Evolutionary conservation across 2,797 vertebrate species (phyloP).

Genomic region (Aldrovandia affinis): DNA sequence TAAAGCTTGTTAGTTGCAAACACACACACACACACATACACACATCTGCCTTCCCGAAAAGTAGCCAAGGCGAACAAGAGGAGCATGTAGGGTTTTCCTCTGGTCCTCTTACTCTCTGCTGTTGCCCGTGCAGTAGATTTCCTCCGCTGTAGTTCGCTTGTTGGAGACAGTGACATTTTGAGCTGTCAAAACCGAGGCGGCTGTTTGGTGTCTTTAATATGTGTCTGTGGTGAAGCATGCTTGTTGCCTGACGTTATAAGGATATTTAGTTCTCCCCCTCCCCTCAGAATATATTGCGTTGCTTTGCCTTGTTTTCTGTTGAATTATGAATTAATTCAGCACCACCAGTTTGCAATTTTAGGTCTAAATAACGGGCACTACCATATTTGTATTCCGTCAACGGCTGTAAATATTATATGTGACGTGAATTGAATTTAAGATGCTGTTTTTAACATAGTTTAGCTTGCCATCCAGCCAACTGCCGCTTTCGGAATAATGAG

Average conservation of each 20-base stretch:
- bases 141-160: slow-evolving; percentile 10
- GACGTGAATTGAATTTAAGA: slow-evolving; percentile 13
- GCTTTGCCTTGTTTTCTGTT: slow-evolving; percentile 38
- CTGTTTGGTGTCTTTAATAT: slow-evolving; percentile 56
- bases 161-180: slow-evolving; percentile 41
- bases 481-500: neutral
- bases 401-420: slow-evolving; percentile 9
- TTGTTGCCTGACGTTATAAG: slow-evolving; percentile 50
- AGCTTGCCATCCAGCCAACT: neutral
- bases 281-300: slow-evolving; percentile 34
- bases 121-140: slow-evolving; percentile 22
- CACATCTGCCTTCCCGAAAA: neutral
- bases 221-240: slow-evolving; percentile 44
- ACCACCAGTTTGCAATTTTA: neutral
- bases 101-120: neutral
- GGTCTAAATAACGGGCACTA: slow-evolving; percentile 1
- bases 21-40: slow-evolving; percentile 41
- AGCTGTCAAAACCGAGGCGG: slow-evolving; percentile 48
- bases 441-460: slow-evolving; percentile 18
- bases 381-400: neutral
- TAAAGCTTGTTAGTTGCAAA: slow-evolving; percentile 27
- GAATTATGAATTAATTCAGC: slow-evolving; percentile 23
- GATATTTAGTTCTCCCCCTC: slow-evolving; percentile 43
- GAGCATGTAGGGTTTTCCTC: neutral
- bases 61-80: neutral